These are phyloP conservation scores for Serinus canaria DNA, from an alignment of 2,113 vertebrate genomes.

Conservation along the genomic window DNA sequence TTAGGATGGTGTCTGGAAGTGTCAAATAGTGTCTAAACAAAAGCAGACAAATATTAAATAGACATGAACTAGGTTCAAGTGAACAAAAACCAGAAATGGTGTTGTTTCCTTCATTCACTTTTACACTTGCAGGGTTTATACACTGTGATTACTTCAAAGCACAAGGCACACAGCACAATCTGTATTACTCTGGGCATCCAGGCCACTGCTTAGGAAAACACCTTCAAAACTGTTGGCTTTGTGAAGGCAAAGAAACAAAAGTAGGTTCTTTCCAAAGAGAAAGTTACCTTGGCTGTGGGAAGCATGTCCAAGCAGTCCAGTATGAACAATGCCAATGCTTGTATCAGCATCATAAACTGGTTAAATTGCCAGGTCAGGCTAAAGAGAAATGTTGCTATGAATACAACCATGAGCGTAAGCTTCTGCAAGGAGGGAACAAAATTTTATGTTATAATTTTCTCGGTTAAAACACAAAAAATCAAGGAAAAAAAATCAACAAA, in stretches of 20 bases:
- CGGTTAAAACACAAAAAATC: background rate
- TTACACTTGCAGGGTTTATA: background rate
- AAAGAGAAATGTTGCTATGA: constrained; percentile 88
- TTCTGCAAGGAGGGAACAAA: constrained; percentile 73
- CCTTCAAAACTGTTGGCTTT: background rate
- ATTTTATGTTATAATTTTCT: background rate
- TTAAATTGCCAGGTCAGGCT: constrained; percentile 98
- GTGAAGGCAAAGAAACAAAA: background rate
- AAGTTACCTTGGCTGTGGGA: constrained; percentile 81
- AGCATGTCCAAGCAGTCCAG: constrained; percentile 88
- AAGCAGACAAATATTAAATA: background rate
- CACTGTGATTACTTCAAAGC: background rate
- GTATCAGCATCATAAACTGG: constrained; percentile 93
- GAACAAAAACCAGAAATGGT: background rate
- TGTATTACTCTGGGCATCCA: background rate
- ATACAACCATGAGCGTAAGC: constrained; percentile 83
- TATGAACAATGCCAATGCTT: constrained; percentile 86
- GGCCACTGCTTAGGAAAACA: background rate
- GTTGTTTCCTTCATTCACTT: background rate
- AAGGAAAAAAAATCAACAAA: background rate
- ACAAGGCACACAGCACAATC: background rate
- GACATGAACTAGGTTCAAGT: background rate
- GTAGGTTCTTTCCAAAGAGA: background rate
- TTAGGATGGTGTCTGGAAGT: background rate
- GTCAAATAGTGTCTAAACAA: background rate